These are phyloP conservation scores for Chloroclystis v-ata DNA, from an alignment of 2,888 invertebrate species.

Conservation along the genomic window DNA sequence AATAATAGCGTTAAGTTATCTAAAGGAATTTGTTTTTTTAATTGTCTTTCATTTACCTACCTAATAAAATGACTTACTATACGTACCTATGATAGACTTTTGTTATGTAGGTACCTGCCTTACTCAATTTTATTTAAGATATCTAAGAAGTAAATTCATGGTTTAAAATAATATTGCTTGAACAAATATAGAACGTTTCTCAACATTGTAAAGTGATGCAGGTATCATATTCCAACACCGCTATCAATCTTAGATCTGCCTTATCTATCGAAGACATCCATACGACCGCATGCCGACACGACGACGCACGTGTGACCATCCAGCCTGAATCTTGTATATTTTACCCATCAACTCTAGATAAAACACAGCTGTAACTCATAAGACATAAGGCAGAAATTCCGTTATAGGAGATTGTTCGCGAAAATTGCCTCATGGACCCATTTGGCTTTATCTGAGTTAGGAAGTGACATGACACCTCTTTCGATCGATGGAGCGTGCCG, in stretches of 20 bases:
- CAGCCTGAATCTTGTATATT: constrained; percentile 54
- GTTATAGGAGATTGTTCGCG: constrained; percentile 3
- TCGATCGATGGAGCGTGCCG: constrained; percentile 50
- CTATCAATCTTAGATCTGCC: constrained; percentile 45
- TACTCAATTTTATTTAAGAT: no score
- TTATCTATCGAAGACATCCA: constrained; percentile 66
- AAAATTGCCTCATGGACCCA: constrained; percentile 40
- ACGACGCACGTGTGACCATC: constrained; percentile 42
- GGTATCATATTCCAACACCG: constrained; percentile 22
- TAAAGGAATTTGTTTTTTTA: no score
- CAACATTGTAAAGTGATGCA: constrained; percentile 18
- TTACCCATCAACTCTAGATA: constrained; percentile 32
- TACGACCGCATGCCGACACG: constrained; percentile 55
- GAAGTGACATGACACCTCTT: constrained; percentile 52
- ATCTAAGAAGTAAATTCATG: no score
- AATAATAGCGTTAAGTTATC: no score
- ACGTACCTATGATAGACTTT: no score
- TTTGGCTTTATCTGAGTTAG: constrained; percentile 51
- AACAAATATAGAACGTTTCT: constrained; percentile 11
- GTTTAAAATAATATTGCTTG: background rate
- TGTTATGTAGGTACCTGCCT: no score
- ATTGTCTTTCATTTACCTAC: no score
- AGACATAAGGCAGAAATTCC: constrained; percentile 5
- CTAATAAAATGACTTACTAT: no score
- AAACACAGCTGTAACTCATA: constrained; percentile 12